Base-by-base conservation (phyloP, 2,888 invertebrate genomes). In the Eugnorisma glareosa region DNA sequence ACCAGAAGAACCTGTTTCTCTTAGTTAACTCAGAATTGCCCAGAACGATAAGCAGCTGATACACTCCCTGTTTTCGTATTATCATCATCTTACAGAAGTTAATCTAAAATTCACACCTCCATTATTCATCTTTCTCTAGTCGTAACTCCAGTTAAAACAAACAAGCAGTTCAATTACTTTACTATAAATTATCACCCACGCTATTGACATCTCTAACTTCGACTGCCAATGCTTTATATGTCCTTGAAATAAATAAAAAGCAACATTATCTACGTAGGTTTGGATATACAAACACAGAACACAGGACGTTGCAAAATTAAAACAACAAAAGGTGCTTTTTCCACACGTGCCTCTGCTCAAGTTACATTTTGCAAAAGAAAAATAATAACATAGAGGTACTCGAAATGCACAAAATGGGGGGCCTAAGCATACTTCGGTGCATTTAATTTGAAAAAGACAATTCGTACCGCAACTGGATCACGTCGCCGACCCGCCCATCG, bases 381-480 rank as follows among this genome's bases (percentile, higher is more conserved):
- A 92, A 92, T 93, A 95, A 95, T 94, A 93, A 93, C 91, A 89
- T 79, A 81, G 57, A 57, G 67, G 76, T 87, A 91, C 88, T 89
- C 89, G 90, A 92, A 93, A 92, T 88, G 87, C 82, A 86, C 89
- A 88, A 91, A 94, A 93, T 91, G 88, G 92, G 92, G 92, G 88
- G 89, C 88, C 91, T 92, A 93, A 93, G 91, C 91, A 92, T 88
- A 89, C 88, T 91, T 86, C 85, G 86, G 84, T 78, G 91, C 93
- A 93, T 94, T 96, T 95, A 95, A 95, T 96, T 95, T 94, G 87
- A 91, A 93, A 93, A 95, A 96, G 95, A 96, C 96, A 96, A 96
- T 94, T 87, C 86, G 84, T 80, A 90, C 79, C 91, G 91, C 91
- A 93, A 94, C 90, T 88, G 91, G 93, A 94, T 94, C 95, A 94